Evolutionary conservation across 2,797 vertebrate species (phyloP), one percentile per base, ranked within the genome.

Genomic region (Lacerta bilineata): DNA sequence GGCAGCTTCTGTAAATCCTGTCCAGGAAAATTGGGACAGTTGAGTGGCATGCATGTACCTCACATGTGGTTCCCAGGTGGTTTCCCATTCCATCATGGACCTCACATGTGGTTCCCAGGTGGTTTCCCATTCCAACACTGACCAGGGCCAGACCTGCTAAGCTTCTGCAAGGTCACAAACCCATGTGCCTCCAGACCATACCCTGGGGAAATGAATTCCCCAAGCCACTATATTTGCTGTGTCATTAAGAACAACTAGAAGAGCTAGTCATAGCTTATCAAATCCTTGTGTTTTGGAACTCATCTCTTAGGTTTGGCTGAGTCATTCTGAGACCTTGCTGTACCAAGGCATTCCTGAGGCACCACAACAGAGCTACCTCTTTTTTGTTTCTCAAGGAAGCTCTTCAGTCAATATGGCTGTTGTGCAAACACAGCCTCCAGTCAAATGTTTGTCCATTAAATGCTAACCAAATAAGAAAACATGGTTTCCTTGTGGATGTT

Each of bases 301-400:
- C 79, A 75, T 92, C 87, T 89, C 87, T 81, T 90, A 89, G 90
- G 81, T 86, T 50, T 92, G 91, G 87, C 87, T 90, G 92, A 94
- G 82, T 90, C 84, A 66, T 90, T 92, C 80, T 86, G 83, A 93
- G 91, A 88, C 43, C 80, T 27, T 88, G 59, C 89, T 80, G 68
- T 82, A 59, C 11, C 66, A 79, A 78, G 64, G 1, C 74, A 72
- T 88, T 92, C 68, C 55, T 71, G 77, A 89, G 80, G 84, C 33
- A 55, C 64, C 72, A 87, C 76, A 85, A 94, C 89, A 90, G 72
- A 82, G 80, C 80, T 88, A 74, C 87, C 9, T 41, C 43, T 91
- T 89, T 83, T 91, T 79, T 84, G 75, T 79, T 69, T 84, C 74
- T 27, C 59, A 87, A 86, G 89, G 86, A 69, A 80, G 79, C 84